Evolutionary conservation across 2,113 vertebrate genomes (phyloP).

Genomic region (Trichomycterus rosablanca): DNA sequence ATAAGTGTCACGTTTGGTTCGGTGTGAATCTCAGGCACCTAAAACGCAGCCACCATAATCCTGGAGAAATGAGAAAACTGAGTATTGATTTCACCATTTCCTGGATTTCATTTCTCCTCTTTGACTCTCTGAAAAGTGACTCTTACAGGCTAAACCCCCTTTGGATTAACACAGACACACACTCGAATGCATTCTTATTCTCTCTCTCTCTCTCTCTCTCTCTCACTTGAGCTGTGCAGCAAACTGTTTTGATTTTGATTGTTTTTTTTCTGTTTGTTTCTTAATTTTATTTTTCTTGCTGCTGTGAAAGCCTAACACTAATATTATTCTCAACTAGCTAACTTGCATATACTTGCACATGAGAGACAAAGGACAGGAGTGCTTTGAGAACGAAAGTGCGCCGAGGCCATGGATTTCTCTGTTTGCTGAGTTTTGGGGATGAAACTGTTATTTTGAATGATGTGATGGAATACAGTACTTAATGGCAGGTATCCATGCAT

Average conservation of each 20-base stretch:
- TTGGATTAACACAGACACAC: constrained; percentile 13
- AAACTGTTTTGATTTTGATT: constrained; percentile 33
- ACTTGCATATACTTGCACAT: constrained; percentile 93
- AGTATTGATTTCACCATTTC: constrained; percentile 40
- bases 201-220: constrained; percentile 8
- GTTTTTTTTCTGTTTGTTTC: constrained; percentile 50
- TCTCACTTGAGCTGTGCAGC: constrained; percentile 33
- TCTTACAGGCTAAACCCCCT: constrained; percentile 17
- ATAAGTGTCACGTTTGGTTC: constrained; percentile 43
- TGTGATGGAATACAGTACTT: constrained; percentile 84
- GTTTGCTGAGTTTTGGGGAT: constrained; percentile 58
- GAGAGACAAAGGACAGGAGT: constrained; percentile 71
- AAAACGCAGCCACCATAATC: constrained; percentile 2
- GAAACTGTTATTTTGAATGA: constrained; percentile 71
- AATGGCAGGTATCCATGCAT: constrained; percentile 83
- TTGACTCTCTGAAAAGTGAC: constrained; percentile 19
- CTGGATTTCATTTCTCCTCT: constrained; percentile 46
- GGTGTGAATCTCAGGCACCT: constrained; percentile 30
- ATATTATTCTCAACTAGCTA: constrained; percentile 88
- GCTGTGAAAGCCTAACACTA: constrained; percentile 91
- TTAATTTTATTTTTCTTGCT: constrained; percentile 64
- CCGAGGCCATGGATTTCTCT: constrained; percentile 81
- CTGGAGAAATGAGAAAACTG: constrained; percentile 23
- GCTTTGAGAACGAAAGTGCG: constrained; percentile 74
- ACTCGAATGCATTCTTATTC: constrained; percentile 21